Evolutionary conservation across 2,888 invertebrate genomes (phyloP), one percentile per base, ranked within the genome.

Genomic region (Dynastes maya): DNA sequence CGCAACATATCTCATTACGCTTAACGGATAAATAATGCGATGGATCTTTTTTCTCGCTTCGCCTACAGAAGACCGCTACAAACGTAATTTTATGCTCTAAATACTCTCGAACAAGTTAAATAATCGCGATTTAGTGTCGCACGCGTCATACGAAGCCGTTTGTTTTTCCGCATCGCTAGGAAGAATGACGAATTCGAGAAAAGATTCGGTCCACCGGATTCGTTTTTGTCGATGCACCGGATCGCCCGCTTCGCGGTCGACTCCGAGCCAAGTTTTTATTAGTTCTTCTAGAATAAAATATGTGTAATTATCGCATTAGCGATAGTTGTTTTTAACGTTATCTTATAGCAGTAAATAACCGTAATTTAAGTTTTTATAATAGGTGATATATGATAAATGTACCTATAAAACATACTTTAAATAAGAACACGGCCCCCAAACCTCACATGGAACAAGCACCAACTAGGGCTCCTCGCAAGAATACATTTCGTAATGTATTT

Each of bases 51-150:
- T 74, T 45, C 51, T 68, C 72, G 40, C 37, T 72, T 58, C 22
- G 61, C 40, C 45, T 68, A 51, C 53, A 68, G 51, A 68, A 68
- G 32, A 68, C 51, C 61, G 49, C 61, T 74, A 45, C 72, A 63
- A 74, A 61, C 45, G 72, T 61, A 61, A 74, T 74, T 74, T 74
- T 61, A 74, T 61, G 72, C 61, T 74, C 72, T 37, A 74, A 61
- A 61, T 74, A 74, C 61, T 27, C 45, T 72, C 72, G 58, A 72
- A 58, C 58, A 45, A 58, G 72, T 72, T 72, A 74, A 58, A 63
- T 74, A 74, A 74, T 74, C 61, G 49, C 63, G 72, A 63, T 61
- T 74, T 74, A 63, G 61, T 61, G 72, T 61, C 63, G 72, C 72
- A 63, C 45, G 40, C 58, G 45, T 40, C 22, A 61, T 61, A 58